A percentile compares a stretch with the other conserved stretches of the same genome.
These are phyloP conservation scores for Oscheius sp. DNA, from an alignment of 2,888 invertebrate genomes.

Conservation along the genomic window DNA sequence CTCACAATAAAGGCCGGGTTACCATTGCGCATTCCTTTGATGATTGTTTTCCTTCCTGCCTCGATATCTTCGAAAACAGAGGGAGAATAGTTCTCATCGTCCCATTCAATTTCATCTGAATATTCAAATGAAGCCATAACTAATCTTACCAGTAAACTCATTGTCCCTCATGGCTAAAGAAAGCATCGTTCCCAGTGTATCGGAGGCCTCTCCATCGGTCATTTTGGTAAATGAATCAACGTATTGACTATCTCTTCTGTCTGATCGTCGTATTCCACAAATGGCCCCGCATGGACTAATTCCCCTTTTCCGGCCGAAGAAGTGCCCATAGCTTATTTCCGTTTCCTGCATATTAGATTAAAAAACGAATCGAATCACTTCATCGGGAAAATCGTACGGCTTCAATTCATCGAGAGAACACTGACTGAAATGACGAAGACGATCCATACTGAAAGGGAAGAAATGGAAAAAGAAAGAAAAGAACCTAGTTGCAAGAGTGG, in stretches of 20 bases:
- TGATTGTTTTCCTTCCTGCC: constrained; percentile 70
- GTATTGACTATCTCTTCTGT: constrained; percentile 15
- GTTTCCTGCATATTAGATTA: background rate
- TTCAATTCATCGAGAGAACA: constrained; percentile 40
- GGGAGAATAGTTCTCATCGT: constrained; percentile 34
- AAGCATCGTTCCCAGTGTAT: constrained; percentile 10
- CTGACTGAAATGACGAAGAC: constrained; percentile 39
- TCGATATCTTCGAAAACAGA: constrained; percentile 36
- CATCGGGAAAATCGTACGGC: constrained; percentile 40
- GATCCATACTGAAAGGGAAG: constrained; percentile 37
- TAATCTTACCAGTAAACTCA: background rate
- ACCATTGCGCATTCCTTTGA: no score
- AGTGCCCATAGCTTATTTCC: constrained; percentile 18
- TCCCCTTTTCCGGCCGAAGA: constrained; percentile 10
- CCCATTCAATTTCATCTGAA: constrained; percentile 28
- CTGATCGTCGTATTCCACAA: background rate
- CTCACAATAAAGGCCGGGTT: constrained; percentile 74
- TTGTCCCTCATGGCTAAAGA: background rate
- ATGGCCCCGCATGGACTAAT: constrained; percentile 1
- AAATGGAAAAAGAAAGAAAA: background rate
- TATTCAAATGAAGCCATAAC: background rate
- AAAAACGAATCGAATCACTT: constrained; percentile 30
- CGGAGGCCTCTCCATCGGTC: constrained; percentile 3
- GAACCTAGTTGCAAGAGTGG: constrained; percentile 22
- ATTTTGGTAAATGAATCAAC: constrained; percentile 2